Base-by-base conservation (phyloP, 1,140 invertebrate species). In the Melanaphis sacchari region DNA sequence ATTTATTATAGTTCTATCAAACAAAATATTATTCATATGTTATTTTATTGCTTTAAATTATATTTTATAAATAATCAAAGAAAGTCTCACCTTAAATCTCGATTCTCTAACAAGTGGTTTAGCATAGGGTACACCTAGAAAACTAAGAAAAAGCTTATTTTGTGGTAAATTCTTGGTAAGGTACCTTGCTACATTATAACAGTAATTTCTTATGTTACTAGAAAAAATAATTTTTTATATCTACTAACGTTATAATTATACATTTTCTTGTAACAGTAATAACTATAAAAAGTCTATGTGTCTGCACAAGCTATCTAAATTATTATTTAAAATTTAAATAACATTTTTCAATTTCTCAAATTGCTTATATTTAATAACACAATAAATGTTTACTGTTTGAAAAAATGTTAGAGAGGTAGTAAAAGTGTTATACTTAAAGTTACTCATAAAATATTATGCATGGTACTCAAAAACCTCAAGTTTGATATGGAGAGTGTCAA, bases 71-170 rank as follows among this genome's bases (percentile, higher is more conserved):
- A n/a, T n/a, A 66, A 66, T 7, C 5, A 66, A 66, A 66, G 15
- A n/a, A 66, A n/a, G 0, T 21, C 85, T 54, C 54, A 94, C 94
- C 94, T 94, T 94, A 52, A 94, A 94, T 93, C 94, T 93, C 9
- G 94, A 91, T 2, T 91, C 40, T 11, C 94, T 93, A 43, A 94
- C 89, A 31, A 94, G 94, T 38, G 94, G 94, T 49, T 94, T 84
- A 41, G 94, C 94, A 59, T 94, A 94, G 22, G 94, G 94, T 76
- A 94, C 93, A 41, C 94, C 94, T 91, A 90, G 90, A 93, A 94
- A 94, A 46, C 93, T 90, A 66, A 93, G 85, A 54, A 87, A 94
- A 18, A 66, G 43, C 52, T 93, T 94, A 43, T 84, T 40, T 91
- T 89, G 31, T 89, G n/a, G 4, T 90, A 22, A 40, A 49, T 46